Base-by-base conservation (phyloP, 2,797 vertebrate genomes). In the Rhynchotus rufescens region DNA sequence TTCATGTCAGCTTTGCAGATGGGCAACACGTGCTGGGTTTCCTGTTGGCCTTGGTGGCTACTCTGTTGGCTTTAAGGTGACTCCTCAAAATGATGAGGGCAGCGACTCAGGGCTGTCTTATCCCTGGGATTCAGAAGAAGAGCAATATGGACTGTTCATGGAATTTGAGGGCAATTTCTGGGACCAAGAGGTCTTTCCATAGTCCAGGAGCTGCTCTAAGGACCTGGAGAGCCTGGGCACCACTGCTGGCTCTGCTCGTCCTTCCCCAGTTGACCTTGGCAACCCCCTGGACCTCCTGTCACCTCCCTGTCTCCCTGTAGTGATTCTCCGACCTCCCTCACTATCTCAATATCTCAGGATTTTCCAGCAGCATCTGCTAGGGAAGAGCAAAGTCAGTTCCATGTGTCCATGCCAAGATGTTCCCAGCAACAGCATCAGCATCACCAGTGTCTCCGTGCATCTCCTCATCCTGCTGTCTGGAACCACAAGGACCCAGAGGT, bases 371-470 rank as follows among this genome's bases (percentile, higher is more conserved):
- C 80, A 23, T 1, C 47, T 59, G 84, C 79, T 49, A 0, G 1
- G 40, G 66, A 51, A 62, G 54, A 28, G 51, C 83, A 21, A 66
- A 59, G 26, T 11, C 6, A 4, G 22, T 38, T 51, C 85, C 0
- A 1, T 1, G 1, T 14, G 2, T 6, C 71, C 0, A 1, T 30
- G 84, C 23, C 81, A 15, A 17, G 4, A 2, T 26, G 17, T 76
- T 60, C 79, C 81, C 3, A 0, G 42, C n/a, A 45, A 28, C 11
- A 1, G 0, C 56, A 49, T 28, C 1, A 2, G 65, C 19, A 22
- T 52, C 74, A 57, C 52, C 1, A 0, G 9, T 1, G 0, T 8
- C 78, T 44, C 79, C 69, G 1, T 5, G 71, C 0, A 1, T 61
- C 32, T 59, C 47, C 61, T 88, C 45, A 62, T 45, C 26, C 26